A percentile compares a stretch with the other conserved stretches of the same genome.
phyloP scores from a whole-genome alignment of 2,113 vertebrate species.

The Erpornis zantholeuca region DNA sequence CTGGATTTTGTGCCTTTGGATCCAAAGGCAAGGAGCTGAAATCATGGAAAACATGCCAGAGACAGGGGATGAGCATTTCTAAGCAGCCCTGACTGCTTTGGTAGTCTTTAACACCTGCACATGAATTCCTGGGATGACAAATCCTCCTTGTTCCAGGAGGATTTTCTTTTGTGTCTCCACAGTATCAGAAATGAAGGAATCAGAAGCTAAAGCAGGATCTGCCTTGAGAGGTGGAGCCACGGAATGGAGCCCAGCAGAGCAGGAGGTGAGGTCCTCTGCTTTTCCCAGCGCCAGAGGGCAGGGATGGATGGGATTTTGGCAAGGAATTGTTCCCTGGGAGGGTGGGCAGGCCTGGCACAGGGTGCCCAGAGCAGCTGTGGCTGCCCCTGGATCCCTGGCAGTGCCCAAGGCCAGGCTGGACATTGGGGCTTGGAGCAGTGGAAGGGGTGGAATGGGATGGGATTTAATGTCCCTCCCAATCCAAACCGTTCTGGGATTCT shows the following conservation, averaged over 20 bases:
- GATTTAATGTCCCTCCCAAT: neutral
- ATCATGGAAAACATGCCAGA: neutral
- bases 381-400: neutral
- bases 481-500: too few species aligned
- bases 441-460: neutral
- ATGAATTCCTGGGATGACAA: neutral
- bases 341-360: neutral
- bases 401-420: neutral
- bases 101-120: too few species aligned
- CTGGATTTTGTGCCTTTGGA: neutral
- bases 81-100: neutral
- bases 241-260: neutral
- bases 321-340: neutral
- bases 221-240: accelerated
- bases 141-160: neutral
- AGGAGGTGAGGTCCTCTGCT: neutral
- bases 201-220: neutral
- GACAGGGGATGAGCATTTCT: neutral
- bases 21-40: neutral
- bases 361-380: neutral
- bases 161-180: neutral
- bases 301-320: neutral
- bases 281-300: neutral
- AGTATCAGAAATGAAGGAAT: neutral
- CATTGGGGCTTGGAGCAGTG: neutral